Percentiles rank a stretch among this genome's conserved stretches.
phyloP scores from a whole-genome alignment of 1,140 invertebrate genomes.

The Pogonus chalceus region DNA sequence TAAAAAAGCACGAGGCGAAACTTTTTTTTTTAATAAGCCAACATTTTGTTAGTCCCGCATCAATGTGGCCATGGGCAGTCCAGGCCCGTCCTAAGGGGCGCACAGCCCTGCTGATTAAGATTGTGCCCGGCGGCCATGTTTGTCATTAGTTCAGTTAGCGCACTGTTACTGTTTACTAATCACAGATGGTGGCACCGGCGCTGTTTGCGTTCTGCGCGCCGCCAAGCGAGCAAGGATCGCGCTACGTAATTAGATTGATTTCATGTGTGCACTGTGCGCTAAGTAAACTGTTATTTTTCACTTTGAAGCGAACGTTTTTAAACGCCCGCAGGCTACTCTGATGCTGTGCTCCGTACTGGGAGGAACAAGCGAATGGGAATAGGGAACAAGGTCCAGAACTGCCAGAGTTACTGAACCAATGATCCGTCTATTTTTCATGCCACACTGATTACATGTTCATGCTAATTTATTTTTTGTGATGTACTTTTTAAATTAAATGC shows the following conservation, averaged over 20 bases:
- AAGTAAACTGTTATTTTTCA: conserved; percentile 4
- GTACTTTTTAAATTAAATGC: too few relatives aligned
- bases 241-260: conserved; percentile 1
- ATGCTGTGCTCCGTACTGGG: too few relatives aligned
- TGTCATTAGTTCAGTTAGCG: conserved; percentile 33
- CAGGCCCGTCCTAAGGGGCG: not conserved
- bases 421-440: too few relatives aligned
- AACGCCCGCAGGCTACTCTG: too few relatives aligned
- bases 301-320: not conserved
- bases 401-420: too few relatives aligned
- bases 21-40: not conserved
- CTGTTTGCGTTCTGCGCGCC: too few relatives aligned
- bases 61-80: not conserved
- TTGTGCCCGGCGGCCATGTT: conserved; percentile 25
- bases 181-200: conserved; percentile 24
- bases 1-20: not conserved
- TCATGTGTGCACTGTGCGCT: not conserved
- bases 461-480: too few relatives aligned
- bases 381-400: too few relatives aligned
- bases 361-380: too few relatives aligned
- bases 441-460: too few relatives aligned
- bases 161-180: conserved; percentile 33
- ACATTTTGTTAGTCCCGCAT: not conserved
- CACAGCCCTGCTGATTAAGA: conserved; percentile 25
- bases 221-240: not conserved